Conservation (phyloP, 64 coral and sea anemone genomes). For the Platygyra sinensis region DNA sequence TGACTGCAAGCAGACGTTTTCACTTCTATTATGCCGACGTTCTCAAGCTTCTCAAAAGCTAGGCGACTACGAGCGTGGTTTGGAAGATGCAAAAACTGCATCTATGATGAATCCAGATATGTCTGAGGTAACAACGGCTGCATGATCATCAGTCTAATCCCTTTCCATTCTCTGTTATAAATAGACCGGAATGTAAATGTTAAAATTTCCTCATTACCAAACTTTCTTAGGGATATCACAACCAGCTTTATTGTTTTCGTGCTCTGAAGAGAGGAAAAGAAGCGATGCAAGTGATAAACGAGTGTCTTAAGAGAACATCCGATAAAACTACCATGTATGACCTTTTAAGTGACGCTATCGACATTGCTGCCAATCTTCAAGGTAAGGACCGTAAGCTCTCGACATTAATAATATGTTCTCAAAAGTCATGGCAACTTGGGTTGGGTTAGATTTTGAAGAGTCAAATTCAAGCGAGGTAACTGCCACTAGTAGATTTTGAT, state of each 20-base stretch:
- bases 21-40: constrained; percentile 24
- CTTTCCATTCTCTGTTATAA: not conserved
- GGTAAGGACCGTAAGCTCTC: not conserved
- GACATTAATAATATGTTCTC: too few species aligned
- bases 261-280: not conserved
- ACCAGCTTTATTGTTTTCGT: not conserved
- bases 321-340: not conserved
- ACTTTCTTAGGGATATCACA: not conserved
- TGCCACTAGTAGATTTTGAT: too few species aligned
- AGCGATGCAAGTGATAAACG: constrained; percentile 7
- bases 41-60: not conserved
- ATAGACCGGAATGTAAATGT: not conserved
- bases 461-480: too few species aligned
- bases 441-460: too few species aligned
- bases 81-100: constrained; percentile 29
- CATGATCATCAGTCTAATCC: not conserved
- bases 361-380: not conserved
- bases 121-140: not conserved
- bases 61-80: not conserved
- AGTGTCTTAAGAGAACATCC: not conserved
- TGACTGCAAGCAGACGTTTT: not conserved
- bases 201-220: not conserved
- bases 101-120: not conserved
- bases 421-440: too few species aligned
- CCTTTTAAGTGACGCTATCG: constrained; percentile 8